Evolutionary conservation across 2,797 vertebrate species (phyloP).

Genomic region (Melanotaenia parkinsoni): DNA sequence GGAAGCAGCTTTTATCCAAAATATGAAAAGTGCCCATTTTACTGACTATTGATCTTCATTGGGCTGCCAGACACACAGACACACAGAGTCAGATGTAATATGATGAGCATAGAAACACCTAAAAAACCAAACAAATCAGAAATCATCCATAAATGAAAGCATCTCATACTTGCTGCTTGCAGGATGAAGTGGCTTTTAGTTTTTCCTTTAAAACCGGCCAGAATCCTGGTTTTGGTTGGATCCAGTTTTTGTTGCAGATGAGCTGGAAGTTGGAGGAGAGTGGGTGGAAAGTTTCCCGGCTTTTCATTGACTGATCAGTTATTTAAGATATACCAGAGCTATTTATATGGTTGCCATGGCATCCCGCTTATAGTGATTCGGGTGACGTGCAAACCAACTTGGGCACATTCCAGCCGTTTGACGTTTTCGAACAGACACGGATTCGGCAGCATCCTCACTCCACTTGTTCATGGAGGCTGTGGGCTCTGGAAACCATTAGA

Average conservation of each 20-base stretch:
- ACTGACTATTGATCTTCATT: no score
- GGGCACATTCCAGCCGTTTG: slow-evolving; percentile 31
- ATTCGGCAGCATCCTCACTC: background rate
- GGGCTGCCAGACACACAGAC: background rate
- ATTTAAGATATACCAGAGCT: slow-evolving; percentile 65
- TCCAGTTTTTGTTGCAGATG: slow-evolving; percentile 1
- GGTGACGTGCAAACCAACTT: slow-evolving; percentile 54
- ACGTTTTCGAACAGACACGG: slow-evolving; percentile 15
- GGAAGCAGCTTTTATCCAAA: no score
- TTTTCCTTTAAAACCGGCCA: no score
- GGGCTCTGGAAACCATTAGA: slow-evolving; percentile 71
- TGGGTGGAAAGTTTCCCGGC: slow-evolving; percentile 46
- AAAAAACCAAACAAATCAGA: background rate
- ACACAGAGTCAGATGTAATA: background rate
- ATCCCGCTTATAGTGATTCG: slow-evolving; percentile 31
- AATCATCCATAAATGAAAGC: background rate
- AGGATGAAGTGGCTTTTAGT: no score
- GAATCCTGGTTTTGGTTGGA: background rate
- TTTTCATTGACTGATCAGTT: slow-evolving; percentile 67
- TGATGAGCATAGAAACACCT: background rate
- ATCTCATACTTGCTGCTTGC: background rate
- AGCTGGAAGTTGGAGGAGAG: slow-evolving; percentile 44
- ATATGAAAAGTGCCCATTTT: no score
- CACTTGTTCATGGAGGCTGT: slow-evolving; percentile 51
- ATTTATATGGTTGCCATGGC: slow-evolving; percentile 74